A percentile compares a stretch with the other conserved stretches of the same genome.
Conservation (phyloP, 2,113 vertebrate genomes). For the Mormyrus iriodes region DNA sequence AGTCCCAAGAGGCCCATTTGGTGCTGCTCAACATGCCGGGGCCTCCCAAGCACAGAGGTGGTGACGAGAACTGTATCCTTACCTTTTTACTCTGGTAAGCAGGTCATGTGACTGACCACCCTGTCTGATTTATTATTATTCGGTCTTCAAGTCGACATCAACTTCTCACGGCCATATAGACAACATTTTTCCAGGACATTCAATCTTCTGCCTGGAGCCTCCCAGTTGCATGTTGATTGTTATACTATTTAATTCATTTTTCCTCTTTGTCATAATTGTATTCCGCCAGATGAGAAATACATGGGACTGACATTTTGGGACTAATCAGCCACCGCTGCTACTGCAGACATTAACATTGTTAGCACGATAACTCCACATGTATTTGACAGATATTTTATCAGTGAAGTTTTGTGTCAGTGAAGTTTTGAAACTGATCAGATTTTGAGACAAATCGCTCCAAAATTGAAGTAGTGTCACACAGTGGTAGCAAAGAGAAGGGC, state of each 20-base stretch:
- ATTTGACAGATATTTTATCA: background rate
- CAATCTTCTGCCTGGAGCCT: background rate
- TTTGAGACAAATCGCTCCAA: background rate
- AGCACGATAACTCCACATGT: background rate
- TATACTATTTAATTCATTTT: background rate
- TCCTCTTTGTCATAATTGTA: background rate
- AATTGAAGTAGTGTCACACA: background rate
- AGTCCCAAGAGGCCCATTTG: slow-evolving; percentile 84
- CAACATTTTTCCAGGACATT: background rate
- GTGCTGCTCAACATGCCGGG: slow-evolving; percentile 96
- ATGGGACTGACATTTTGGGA: background rate
- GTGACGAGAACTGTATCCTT: slow-evolving; percentile 98
- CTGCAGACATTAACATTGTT: background rate
- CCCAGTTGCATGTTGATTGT: background rate
- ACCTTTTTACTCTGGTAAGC: background rate
- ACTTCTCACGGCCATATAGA: background rate
- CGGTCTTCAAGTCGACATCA: background rate
- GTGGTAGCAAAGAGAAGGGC: background rate
- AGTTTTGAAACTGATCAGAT: background rate
- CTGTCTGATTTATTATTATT: background rate
- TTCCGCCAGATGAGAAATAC: background rate
- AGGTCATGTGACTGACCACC: background rate
- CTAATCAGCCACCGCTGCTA: background rate
- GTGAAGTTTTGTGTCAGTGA: background rate
- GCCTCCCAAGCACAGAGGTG: slow-evolving; percentile 79